Conservation (phyloP, 1,140 invertebrate genomes). For the Bombus fervidus region DNA sequence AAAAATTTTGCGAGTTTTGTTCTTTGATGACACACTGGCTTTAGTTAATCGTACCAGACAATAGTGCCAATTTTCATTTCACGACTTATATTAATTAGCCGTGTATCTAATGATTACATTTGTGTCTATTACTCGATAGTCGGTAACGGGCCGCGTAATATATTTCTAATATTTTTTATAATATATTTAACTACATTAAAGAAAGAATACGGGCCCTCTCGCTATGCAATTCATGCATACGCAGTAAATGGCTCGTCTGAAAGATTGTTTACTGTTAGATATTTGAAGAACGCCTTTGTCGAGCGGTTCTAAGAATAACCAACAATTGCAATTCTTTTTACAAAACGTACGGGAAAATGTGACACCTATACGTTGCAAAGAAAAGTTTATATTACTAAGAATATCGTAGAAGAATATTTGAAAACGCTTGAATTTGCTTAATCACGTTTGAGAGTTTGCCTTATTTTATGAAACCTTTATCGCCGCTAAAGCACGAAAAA, state of each 20-base stretch:
- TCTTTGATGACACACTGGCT: not conserved
- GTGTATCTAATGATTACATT: slow-evolving; percentile 19
- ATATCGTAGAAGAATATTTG: not conserved
- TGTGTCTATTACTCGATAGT: slow-evolving; percentile 4
- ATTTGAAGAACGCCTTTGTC: not conserved
- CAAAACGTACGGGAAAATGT: slow-evolving; percentile 15
- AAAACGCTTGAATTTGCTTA: not conserved
- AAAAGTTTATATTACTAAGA: too few species aligned
- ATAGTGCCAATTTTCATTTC: slow-evolving; percentile 6
- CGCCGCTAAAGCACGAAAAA: not conserved
- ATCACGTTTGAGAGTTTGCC: not conserved
- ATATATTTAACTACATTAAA: not conserved
- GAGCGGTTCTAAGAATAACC: not conserved
- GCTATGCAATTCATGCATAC: slow-evolving; percentile 45
- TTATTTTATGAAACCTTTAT: not conserved
- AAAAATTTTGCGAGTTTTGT: slow-evolving; percentile 19
- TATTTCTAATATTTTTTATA: not conserved
- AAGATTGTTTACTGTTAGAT: not conserved
- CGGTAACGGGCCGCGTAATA: slow-evolving; percentile 53
- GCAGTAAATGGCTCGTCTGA: not conserved
- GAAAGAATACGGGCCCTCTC: too few species aligned
- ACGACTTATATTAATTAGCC: not conserved
- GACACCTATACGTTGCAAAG: slow-evolving; percentile 33
- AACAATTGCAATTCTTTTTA: not conserved
- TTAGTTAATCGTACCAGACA: slow-evolving; percentile 3